Evolutionary conservation across 1,140 invertebrate genomes (phyloP).

Genomic region (Drosophila equinoxialis): DNA sequence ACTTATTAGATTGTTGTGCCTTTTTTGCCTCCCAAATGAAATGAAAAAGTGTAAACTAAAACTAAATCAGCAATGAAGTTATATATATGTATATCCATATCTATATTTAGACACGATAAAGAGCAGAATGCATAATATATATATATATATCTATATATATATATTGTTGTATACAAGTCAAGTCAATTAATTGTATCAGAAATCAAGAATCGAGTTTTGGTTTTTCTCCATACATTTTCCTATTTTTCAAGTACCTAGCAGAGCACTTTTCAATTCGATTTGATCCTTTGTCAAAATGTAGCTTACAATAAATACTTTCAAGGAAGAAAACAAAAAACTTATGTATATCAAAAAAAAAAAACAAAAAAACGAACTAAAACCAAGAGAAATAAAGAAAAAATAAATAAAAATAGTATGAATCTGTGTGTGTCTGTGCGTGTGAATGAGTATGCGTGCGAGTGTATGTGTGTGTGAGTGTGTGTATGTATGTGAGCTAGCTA

Average conservation of each 20-base stretch:
- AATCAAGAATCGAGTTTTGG: neutral
- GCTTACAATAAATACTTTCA: neutral
- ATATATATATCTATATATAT: too few relatives aligned
- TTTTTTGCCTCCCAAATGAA: conserved; percentile 75
- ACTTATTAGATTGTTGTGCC: conserved; percentile 80
- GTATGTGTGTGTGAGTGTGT: neutral
- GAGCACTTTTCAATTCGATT: conserved; percentile 10
- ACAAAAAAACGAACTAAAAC: too few relatives aligned
- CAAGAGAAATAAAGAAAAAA: neutral
- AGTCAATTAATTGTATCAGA: conserved; percentile 60
- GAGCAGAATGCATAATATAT: conserved; percentile 16
- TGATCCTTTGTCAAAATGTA: conserved; percentile 14
- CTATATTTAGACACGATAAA: conserved; percentile 34
- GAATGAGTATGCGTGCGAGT: neutral
- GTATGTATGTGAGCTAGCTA: neutral
- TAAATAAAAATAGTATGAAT: neutral
- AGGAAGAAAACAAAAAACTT: neutral
- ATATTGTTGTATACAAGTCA: conserved; percentile 54
- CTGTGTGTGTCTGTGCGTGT: neutral
- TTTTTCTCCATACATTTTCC: neutral
- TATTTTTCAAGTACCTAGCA: neutral
- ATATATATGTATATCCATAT: conserved; percentile 42
- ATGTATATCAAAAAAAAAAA: neutral
- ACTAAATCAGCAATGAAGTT: conserved; percentile 42
- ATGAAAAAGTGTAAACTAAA: conserved; percentile 54